phyloP scores from a whole-genome alignment of 64 coral and sea anemone genomes.

The Dendronephthya gigantea region DNA sequence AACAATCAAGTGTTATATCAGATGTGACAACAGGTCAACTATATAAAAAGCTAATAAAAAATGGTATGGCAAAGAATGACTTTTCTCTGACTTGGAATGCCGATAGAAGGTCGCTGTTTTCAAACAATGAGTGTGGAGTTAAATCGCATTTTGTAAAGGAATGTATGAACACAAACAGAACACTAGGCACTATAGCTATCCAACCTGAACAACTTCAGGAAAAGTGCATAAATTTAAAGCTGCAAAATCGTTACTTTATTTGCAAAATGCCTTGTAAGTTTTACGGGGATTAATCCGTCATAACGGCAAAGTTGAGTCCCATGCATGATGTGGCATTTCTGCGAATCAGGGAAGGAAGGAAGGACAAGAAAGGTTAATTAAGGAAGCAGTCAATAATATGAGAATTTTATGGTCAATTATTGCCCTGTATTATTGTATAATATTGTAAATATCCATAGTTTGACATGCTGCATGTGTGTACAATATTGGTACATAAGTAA shows the following conservation, averaged over 20 bases:
- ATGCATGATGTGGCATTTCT: too few species aligned
- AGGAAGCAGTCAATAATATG: too few species aligned
- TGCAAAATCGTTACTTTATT: background rate
- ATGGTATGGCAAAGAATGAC: background rate
- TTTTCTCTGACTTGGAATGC: constrained; percentile 8
- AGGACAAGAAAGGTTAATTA: too few species aligned
- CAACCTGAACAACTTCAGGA: background rate
- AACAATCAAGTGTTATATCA: background rate
- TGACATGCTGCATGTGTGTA: too few species aligned
- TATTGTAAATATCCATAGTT: too few species aligned
- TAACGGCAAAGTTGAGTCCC: too few species aligned
- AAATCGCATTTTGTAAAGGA: background rate
- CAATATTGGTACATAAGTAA: too few species aligned
- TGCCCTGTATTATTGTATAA: too few species aligned
- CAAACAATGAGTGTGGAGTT: background rate
- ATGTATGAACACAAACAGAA: background rate
- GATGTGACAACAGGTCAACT: constrained; percentile 10
- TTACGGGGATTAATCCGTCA: background rate
- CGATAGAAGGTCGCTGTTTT: background rate
- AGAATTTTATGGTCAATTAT: too few species aligned
- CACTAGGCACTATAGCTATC: background rate
- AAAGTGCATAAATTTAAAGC: background rate
- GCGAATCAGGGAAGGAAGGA: too few species aligned
- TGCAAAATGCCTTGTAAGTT: background rate
- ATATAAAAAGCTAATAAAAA: background rate